Evolutionary conservation across 2,888 invertebrate species (phyloP), one percentile per base, ranked within the genome.

Genomic region (Agrotis segetum): DNA sequence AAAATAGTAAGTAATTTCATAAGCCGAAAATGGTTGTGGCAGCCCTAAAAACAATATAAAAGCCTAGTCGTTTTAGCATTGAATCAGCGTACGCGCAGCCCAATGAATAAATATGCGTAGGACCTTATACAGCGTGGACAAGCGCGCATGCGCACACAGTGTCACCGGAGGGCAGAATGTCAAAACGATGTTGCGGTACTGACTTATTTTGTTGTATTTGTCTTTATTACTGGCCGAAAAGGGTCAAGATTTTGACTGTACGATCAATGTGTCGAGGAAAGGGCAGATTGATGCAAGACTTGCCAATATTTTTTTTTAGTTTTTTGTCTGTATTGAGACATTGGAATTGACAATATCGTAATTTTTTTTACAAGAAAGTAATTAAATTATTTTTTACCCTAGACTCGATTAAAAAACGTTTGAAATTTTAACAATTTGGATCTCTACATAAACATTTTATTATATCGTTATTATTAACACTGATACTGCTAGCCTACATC

Each of bases 31-130:
- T 83, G 85, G 72, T 55, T 58, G 66, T 85, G 81, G 81, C 73
- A 81, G 60, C 86, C 87, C 86, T 88, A 87, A 85, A 88, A 88
- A 86, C 86, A 82, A 89, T 86, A 89, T 88, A 88, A 87, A 84
- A 83, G 85, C 81, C 83, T 88, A 82, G 80, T 78, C 81, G 84
- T 83, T 85, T 89, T 88, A 88, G 88, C 90, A 91, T 91, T 90
- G 89, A 90, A 90, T 89, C 89, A 88, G 85, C 87, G 86, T 84
- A 85, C 85, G 81, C 80, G 81, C 81, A 82, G 83, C 82, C 85
- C 88, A 90, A 91, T 92, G 92, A 93, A 93, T 93, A 93, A 91
- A 90, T 92, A 91, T 91, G 89, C 91, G 90, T 90, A 85, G 88
- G 87, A 84, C 94, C 95, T 85, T 95, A 92, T 93, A 94, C 81